phyloP scores from a whole-genome alignment of 2,797 vertebrate species.

The Manis crassicaudata region DNA sequence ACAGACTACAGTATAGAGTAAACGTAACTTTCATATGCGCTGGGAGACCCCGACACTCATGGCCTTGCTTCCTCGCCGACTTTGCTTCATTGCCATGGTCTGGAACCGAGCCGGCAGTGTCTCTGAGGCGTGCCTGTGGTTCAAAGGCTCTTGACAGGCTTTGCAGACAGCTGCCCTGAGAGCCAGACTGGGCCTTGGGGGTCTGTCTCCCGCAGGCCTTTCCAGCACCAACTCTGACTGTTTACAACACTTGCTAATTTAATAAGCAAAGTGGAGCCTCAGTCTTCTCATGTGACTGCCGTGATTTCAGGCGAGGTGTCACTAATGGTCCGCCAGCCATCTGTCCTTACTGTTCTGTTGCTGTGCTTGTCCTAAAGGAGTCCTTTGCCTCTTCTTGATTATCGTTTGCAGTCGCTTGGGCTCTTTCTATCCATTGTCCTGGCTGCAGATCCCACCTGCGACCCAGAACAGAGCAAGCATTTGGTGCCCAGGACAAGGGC shows the following conservation, averaged over 20 bases:
- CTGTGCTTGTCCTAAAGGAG: not conserved
- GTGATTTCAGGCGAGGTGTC: not conserved
- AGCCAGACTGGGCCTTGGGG: not conserved
- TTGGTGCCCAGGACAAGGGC: not conserved
- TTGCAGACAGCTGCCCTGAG: not conserved
- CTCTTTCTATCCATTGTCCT: not conserved
- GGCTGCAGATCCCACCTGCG: not conserved
- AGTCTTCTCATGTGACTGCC: no score
- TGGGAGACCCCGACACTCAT: no score
- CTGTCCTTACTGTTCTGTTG: not conserved
- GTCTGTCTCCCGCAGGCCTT: not conserved
- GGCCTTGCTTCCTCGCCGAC: no score
- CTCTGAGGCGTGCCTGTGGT: not conserved
- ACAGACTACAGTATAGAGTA: no score
- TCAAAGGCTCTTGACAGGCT: not conserved
- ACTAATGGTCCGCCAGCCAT: not conserved
- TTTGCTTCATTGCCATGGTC: no score
- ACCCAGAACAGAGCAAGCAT: not conserved
- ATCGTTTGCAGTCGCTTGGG: fast-evolving
- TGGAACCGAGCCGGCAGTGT: no score
- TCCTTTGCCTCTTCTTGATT: not conserved
- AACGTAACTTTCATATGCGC: no score
- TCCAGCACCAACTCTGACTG: not conserved
- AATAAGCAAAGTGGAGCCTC: not conserved
- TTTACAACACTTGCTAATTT: not conserved